These are phyloP conservation scores for Apistogramma diplotaenia DNA, from an alignment of 2,113 vertebrate species.

Conservation along the genomic window DNA sequence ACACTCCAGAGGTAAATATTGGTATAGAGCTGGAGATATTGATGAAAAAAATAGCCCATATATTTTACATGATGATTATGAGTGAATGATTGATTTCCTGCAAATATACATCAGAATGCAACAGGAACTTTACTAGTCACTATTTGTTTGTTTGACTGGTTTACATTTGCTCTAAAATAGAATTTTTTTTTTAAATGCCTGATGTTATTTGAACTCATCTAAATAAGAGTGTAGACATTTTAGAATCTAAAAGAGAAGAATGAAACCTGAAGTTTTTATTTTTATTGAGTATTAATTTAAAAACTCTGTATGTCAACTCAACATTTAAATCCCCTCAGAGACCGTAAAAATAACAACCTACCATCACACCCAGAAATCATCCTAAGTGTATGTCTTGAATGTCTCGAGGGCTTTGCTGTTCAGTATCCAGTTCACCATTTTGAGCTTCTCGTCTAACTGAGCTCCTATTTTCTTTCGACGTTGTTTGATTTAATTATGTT, in stretches of 20 bases:
- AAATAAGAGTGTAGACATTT: constrained; percentile 12
- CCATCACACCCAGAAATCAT: constrained; percentile 50
- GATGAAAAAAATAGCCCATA: background rate
- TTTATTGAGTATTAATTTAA: constrained; percentile 44
- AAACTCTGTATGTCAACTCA: constrained; percentile 26
- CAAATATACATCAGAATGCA: background rate
- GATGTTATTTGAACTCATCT: background rate
- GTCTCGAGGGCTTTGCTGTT: constrained; percentile 50
- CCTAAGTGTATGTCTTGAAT: constrained; percentile 13
- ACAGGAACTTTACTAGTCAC: background rate
- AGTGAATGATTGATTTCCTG: background rate
- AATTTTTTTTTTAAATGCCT: background rate
- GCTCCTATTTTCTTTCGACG: constrained; percentile 38
- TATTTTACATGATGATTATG: background rate
- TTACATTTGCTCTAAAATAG: background rate
- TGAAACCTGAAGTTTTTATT: background rate
- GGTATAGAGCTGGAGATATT: background rate
- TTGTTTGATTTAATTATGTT: constrained; percentile 72
- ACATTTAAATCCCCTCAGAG: constrained; percentile 32
- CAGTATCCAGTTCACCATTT: constrained; percentile 55
- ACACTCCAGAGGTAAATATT: background rate
- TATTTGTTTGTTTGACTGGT: background rate
- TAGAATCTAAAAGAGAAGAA: background rate
- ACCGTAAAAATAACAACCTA: constrained; percentile 45
- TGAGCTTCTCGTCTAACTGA: constrained; percentile 33